phyloP scores from a whole-genome alignment of 2,888 invertebrate genomes.

The Acanthosoma haemorrhoidale region DNA sequence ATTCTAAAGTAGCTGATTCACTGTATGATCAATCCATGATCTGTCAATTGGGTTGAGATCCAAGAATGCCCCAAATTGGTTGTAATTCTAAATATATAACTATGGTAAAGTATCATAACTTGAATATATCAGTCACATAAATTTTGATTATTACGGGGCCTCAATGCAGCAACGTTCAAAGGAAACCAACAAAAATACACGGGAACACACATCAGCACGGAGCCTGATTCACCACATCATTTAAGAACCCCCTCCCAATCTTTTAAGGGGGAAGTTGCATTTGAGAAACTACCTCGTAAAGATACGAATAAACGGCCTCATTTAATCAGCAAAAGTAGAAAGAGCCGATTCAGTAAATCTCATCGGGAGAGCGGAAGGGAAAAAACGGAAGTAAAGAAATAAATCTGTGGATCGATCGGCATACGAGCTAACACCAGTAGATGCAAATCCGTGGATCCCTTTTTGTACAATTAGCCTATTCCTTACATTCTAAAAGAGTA shows the following conservation, averaged over 20 bases:
- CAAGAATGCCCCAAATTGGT: no score
- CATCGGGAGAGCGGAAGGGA: neutral
- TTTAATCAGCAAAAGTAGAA: constrained; percentile 21
- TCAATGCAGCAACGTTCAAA: no score
- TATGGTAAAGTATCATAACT: no score
- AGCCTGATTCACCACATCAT: neutral
- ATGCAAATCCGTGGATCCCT: neutral
- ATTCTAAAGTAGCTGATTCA: no score
- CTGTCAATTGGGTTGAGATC: no score
- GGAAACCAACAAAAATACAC: no score
- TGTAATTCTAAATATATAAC: no score
- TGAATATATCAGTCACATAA: no score
- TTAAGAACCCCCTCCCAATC: neutral
- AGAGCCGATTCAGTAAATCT: constrained; percentile 5
- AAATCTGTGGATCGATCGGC: neutral
- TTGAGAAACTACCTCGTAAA: constrained; percentile 16
- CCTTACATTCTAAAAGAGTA: no score
- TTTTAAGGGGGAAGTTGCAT: neutral
- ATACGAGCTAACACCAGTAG: neutral
- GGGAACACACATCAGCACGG: no score
- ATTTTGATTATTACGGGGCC: no score
- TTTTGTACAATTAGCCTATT: neutral
- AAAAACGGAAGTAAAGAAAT: neutral
- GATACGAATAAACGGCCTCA: constrained; percentile 6
- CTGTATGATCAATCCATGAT: no score